These are phyloP conservation scores for Yponomeuta sedellus DNA, from an alignment of 2,888 invertebrate genomes.

Conservation along the genomic window DNA sequence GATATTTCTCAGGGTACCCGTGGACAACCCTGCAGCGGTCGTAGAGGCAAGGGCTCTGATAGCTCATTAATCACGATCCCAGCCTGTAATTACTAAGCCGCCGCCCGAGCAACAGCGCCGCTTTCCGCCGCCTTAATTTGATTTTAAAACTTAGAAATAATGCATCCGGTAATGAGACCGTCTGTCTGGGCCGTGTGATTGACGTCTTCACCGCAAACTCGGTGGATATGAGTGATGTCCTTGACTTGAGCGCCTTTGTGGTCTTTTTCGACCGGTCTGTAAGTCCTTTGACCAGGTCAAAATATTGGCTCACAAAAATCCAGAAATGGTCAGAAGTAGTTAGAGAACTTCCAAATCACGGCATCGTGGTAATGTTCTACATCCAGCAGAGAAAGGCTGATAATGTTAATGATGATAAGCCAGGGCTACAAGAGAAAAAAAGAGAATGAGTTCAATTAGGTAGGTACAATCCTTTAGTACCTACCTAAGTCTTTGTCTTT, in stretches of 20 bases:
- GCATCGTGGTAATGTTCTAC: too few species aligned
- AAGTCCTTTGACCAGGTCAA: background rate
- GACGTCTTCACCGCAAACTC: constrained; percentile 12
- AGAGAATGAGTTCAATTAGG: too few species aligned
- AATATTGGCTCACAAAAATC: background rate
- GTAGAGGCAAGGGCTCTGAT: constrained; percentile 48
- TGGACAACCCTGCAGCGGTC: constrained; percentile 39
- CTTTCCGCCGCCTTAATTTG: constrained; percentile 49
- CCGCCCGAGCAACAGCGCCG: constrained; percentile 36
- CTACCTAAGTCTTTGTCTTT: background rate
- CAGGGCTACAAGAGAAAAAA: too few species aligned
- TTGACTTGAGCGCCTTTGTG: background rate
- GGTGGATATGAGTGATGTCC: background rate
- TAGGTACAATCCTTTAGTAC: too few species aligned
- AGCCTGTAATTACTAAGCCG: constrained; percentile 62
- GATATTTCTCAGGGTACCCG: constrained; percentile 18
- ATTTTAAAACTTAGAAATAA: constrained; percentile 60
- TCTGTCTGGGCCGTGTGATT: constrained; percentile 11
- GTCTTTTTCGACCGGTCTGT: background rate
- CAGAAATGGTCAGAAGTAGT: too few species aligned
- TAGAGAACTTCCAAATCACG: too few species aligned
- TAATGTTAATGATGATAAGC: too few species aligned
- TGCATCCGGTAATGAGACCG: constrained; percentile 29
- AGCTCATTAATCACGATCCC: constrained; percentile 67
- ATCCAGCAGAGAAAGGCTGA: too few species aligned